Evolutionary conservation across 2,113 vertebrate species (phyloP), one percentile per base, ranked within the genome.

Genomic region (Nothocercus julius): DNA sequence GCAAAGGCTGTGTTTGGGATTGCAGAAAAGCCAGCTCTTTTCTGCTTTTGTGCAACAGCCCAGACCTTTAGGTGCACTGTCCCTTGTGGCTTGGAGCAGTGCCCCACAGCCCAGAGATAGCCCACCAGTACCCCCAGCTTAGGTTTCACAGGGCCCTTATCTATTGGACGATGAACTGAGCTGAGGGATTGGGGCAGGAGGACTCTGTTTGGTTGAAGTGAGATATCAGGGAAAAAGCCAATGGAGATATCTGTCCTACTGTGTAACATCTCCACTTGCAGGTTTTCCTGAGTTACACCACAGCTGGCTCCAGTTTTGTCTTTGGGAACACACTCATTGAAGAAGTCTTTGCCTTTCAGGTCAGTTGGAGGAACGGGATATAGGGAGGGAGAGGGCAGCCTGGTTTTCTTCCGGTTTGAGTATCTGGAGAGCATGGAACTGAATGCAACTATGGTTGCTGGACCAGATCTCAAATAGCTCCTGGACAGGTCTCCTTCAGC

Each of bases 261-360:
- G 13, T 19, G 1, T 13, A 27, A 49, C 24, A 70, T 58, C 70
- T 95, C 73, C 56, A 19, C 47, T 96, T 93, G 28, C 96, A 99
- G 99, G 91, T 85, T 63, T 99, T 99, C 97, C 98, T 99, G 79
- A 61, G 98, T 88, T 99, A 99, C 85, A 99, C 99, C 7, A 97
- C 70, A 69, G 96, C 94, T 3, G 99, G 99, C 13, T 99, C 99
- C 64, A 30, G 72, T 14, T 99, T 99, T 5, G 98, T 99, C 87
- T 99, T 99, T 82, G 99, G 99, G 67, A 68, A 98, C 9, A 59
- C 70, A 1, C 97, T 99, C 75, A 97, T 98, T 82, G 15, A 74
- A n/a, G 66, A 97, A 1, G 91, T 98, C 69, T 99, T 99, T 75
- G 99, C 99, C 21, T 99, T 99, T 96, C 98, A 99, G 98, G 99